Conservation (phyloP, 2,888 invertebrate genomes). For the Macrosiphum euphorbiae region DNA sequence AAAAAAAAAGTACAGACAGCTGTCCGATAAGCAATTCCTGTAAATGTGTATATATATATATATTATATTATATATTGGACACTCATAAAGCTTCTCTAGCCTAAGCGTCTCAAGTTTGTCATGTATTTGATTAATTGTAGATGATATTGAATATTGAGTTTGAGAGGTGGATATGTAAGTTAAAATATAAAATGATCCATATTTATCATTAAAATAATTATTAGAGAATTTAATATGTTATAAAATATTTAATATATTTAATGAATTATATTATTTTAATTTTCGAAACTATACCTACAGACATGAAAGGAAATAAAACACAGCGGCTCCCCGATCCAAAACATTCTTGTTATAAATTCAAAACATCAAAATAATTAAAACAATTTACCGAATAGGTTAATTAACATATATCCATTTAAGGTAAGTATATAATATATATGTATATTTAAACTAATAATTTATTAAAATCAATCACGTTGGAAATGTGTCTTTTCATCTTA, state of each 20-base stretch:
- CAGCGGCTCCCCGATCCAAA: background rate
- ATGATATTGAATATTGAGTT: background rate
- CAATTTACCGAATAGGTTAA: background rate
- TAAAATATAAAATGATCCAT: no score
- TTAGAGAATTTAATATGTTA: no score
- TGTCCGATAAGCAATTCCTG: background rate
- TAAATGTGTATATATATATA: background rate
- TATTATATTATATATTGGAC: background rate
- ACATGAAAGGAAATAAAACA: background rate
- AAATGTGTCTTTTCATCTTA: background rate
- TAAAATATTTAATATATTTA: no score
- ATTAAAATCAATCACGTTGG: background rate
- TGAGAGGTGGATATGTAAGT: background rate
- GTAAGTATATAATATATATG: background rate
- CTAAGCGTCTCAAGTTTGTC: background rate
- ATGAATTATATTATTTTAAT: background rate
- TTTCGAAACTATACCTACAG: background rate
- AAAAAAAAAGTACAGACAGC: background rate
- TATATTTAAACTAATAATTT: background rate
- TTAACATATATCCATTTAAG: background rate
- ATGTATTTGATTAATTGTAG: background rate
- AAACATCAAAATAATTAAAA: background rate
- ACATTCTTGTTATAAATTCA: background rate
- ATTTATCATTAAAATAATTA: background rate
- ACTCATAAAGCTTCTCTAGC: background rate